These are phyloP conservation scores for Cephalotes varians DNA, from an alignment of 2,888 invertebrate species.

Conservation along the genomic window DNA sequence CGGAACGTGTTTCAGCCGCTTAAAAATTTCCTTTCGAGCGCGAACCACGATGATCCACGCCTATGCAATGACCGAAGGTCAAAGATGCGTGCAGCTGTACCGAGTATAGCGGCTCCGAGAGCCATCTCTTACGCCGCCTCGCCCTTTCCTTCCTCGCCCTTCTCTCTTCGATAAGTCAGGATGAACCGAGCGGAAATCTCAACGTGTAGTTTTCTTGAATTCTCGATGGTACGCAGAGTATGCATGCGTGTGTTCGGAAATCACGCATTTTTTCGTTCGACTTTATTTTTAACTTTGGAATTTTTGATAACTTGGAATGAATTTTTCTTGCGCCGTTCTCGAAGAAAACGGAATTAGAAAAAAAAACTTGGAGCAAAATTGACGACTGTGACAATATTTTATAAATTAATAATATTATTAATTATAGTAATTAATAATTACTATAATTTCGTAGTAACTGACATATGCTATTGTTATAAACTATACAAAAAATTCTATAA, in stretches of 20 bases:
- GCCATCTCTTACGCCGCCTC: slow-evolving; percentile 50
- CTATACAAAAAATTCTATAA: not conserved
- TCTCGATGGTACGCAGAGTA: not conserved
- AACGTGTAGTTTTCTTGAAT: slow-evolving; percentile 22
- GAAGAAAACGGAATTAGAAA: not conserved
- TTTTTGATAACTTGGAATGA: not conserved
- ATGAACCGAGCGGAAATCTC: slow-evolving; percentile 51
- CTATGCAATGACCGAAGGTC: slow-evolving; percentile 68
- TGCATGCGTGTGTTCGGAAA: not conserved
- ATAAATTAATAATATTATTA: not conserved
- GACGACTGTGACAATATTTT: not conserved
- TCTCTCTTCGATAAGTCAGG: slow-evolving; percentile 26
- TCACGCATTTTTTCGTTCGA: not conserved
- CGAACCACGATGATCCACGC: slow-evolving; percentile 53
- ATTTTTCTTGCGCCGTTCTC: not conserved
- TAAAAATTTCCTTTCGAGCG: not conserved
- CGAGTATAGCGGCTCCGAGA: slow-evolving; percentile 48
- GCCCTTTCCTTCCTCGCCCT: slow-evolving; percentile 51
- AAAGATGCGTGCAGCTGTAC: slow-evolving; percentile 71
- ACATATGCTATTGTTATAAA: not conserved
- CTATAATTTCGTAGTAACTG: not conserved
- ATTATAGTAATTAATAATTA: no score
- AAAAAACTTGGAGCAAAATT: not conserved
- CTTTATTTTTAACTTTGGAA: not conserved
- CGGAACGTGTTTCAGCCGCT: not conserved